phyloP scores from a whole-genome alignment of 2,888 invertebrate genomes.

The Holacanthella duospinosa region DNA sequence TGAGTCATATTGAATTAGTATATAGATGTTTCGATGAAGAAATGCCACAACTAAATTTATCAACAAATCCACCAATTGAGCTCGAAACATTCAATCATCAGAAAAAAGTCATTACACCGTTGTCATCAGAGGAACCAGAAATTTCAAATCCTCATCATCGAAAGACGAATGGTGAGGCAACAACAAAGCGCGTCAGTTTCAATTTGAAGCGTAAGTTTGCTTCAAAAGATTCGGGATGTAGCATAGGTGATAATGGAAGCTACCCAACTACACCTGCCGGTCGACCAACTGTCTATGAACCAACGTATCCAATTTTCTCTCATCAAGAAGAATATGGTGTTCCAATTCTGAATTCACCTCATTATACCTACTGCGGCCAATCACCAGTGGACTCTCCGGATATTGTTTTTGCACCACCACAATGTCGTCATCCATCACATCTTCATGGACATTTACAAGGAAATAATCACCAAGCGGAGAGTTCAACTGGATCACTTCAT shows the following conservation, averaged over 20 bases:
- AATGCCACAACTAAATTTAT: background rate
- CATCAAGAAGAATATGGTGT: conserved; percentile 37
- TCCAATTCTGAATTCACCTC: conserved; percentile 30
- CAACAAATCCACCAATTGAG: background rate
- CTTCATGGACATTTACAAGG: no score
- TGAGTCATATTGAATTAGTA: background rate
- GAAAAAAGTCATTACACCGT: background rate
- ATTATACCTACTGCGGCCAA: conserved; percentile 33
- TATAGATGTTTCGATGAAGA: background rate
- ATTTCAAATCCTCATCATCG: background rate
- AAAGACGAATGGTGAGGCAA: conserved; percentile 7
- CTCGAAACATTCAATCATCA: background rate
- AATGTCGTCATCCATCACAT: background rate
- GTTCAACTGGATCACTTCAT: no score
- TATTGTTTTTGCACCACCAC: conserved; percentile 9
- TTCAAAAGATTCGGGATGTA: conserved; percentile 30
- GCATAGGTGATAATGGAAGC: conserved; percentile 25
- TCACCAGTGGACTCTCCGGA: conserved; percentile 32
- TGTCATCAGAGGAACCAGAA: background rate
- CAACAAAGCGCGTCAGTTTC: conserved; percentile 31
- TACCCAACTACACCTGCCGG: conserved; percentile 20
- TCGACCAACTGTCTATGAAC: conserved; percentile 23
- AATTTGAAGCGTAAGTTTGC: conserved; percentile 31
- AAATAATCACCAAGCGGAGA: background rate
- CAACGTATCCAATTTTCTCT: conserved; percentile 35